Base-by-base conservation (phyloP, 2,888 invertebrate genomes). In the Agriopis aurantiaria region DNA sequence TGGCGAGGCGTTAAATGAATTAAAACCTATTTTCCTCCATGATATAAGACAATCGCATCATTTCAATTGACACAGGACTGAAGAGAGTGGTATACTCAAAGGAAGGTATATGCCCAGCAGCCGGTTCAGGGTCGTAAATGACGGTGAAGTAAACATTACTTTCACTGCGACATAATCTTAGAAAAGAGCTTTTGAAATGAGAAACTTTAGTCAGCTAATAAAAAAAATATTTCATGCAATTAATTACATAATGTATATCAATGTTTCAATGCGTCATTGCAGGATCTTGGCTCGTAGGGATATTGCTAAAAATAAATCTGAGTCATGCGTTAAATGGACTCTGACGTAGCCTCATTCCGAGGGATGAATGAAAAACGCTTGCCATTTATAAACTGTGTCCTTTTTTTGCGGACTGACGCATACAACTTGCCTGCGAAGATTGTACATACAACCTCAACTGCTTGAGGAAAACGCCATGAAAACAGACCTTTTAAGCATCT, bases 281-380 rank as follows among this genome's bases (percentile, higher is more conserved):
- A 48, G 40, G 49, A 8, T 52, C n/a, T 53, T 66, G 64, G 56
- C 63, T 40, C 65, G 43, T n/a, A 59, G 65, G 71, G 73, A 74
- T 59, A 71, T 46, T 48, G 74, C 77, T 83, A 84, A 80, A 85
- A 83, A 85, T 83, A 84, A 52, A 68, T 57, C 70, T 89, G 89
- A 90, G 75, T 88, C 89, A 90, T 41, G 10, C 45, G 45, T 46
- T 66, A 48, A 49, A 62, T 80, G 76, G 80, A 74, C 78, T 73
- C 76, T 89, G 86, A 87, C 86, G 84, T 81, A 78, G 81, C 71
- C 59, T 55, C 76, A 76, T 78, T 75, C 74, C 79, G 82, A 83
- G 86, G 87, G 87, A 84, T 88, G 85, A 88, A 88, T 87, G 84
- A 83, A 82, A 88, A 83, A 85, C 80, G 80, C 75, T 74, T 72